phyloP scores from a whole-genome alignment of 2,888 invertebrate species.

The Orthosia incerta region DNA sequence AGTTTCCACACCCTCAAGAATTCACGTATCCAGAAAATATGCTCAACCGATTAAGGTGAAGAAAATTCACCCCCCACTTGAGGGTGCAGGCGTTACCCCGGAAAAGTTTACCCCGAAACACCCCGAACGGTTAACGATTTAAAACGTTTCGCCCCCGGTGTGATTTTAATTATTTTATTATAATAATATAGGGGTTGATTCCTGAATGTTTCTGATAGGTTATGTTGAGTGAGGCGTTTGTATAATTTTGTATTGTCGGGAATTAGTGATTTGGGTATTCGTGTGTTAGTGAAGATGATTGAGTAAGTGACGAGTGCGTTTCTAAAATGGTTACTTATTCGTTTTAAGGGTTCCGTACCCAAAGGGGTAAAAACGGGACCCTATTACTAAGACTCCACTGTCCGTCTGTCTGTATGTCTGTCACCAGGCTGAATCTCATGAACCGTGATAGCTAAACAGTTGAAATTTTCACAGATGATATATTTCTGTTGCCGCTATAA shows the following conservation, averaged over 20 bases:
- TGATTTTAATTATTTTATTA: slow-evolving; percentile 76
- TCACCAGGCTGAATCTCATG: no score
- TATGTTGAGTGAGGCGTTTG: slow-evolving; percentile 22
- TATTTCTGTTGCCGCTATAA: no score
- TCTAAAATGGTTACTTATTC: not conserved
- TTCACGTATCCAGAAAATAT: slow-evolving; percentile 52
- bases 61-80: slow-evolving; percentile 54
- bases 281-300: not conserved
- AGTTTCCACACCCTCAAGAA: slow-evolving; percentile 22
- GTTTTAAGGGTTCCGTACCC: no score
- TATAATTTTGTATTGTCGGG: slow-evolving; percentile 25
- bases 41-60: slow-evolving; percentile 65
- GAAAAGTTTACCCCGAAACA: slow-evolving; percentile 71
- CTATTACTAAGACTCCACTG: no score
- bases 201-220: slow-evolving; percentile 50
- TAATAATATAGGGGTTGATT: slow-evolving; percentile 55
- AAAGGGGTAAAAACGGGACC: no score
- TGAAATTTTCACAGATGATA: no score
- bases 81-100: slow-evolving; percentile 71
- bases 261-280: not conserved
- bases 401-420: no score
- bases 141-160: slow-evolving; percentile 67
- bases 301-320: no score
- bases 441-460: no score
- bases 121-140: slow-evolving; percentile 68